phyloP scores from a whole-genome alignment of 2,888 invertebrate species.

The Polyommatus iphigenia region DNA sequence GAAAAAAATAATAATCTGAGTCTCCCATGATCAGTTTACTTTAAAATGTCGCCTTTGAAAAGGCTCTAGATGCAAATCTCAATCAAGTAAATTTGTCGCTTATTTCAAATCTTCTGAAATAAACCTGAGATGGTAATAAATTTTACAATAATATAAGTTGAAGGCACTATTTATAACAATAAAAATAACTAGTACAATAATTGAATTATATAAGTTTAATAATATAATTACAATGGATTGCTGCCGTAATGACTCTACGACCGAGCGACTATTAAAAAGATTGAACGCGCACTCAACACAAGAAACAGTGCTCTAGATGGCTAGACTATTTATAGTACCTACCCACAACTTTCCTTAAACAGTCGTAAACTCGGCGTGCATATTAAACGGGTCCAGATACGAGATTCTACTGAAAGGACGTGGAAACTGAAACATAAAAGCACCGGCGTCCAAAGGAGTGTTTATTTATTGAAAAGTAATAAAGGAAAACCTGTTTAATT shows the following conservation, averaged over 20 bases:
- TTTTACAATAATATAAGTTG: neutral
- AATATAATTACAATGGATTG: slow-evolving; percentile 1
- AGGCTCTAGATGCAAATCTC: neutral
- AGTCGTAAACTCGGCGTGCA: slow-evolving; percentile 37
- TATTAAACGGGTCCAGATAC: slow-evolving; percentile 16
- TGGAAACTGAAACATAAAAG: slow-evolving; percentile 31
- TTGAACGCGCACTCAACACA: slow-evolving; percentile 25
- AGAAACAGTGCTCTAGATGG: slow-evolving; percentile 34
- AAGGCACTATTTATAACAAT: neutral
- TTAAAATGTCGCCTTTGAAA: neutral
- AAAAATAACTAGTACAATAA: neutral
- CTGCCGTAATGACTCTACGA: neutral
- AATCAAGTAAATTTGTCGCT: neutral
- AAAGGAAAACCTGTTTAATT: slow-evolving; percentile 77
- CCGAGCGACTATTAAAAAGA: slow-evolving; percentile 26
- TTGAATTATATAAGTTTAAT: slow-evolving; percentile 13
- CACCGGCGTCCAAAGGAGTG: slow-evolving; percentile 47
- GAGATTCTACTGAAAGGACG: slow-evolving; percentile 13
- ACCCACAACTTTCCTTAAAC: slow-evolving; percentile 41
- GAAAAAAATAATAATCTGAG: too few species aligned
- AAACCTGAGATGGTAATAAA: neutral
- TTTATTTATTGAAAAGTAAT: slow-evolving; percentile 70
- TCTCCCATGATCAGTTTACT: too few species aligned
- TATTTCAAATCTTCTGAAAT: neutral
- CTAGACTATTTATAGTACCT: slow-evolving; percentile 39